Evolutionary conservation across 2,797 vertebrate genomes (phyloP), one percentile per base, ranked within the genome.

Genomic region (Acipenser ruthenus): DNA sequence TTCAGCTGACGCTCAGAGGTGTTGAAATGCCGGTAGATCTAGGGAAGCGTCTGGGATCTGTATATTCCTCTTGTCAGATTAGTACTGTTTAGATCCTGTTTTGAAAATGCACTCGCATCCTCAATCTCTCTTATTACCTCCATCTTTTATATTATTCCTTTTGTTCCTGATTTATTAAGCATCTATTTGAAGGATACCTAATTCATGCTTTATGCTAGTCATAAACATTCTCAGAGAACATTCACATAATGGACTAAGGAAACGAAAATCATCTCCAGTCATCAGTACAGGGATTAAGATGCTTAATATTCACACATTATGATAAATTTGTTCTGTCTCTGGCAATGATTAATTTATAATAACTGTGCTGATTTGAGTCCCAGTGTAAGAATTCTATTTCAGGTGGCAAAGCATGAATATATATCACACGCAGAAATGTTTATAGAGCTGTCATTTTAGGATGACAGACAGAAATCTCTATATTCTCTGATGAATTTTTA

Each of bases 281-380:
- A 4, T 12, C 10, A 58, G 55, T 6, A 58, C 11, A 13, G 12
- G 55, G 13, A 58, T 58, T 15, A 58, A 13, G 55, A 58, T 58
- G 11, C 55, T 58, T 58, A 58, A 58, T 58, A 58, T 58, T 58
- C 55, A 58, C 55, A 15, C 55, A 58, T 58, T 58, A 58, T 58
- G 55, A 58, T 58, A 58, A 58, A 58, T 58, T 13, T 58, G 55
- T 58, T 58, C 55, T 13, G 12, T 58, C 55, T 58, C 55, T 58
- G 15, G 55, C 15, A 13, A 58, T 58, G 55, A 58, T 58, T 58
- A 58, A 58, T 58, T 58, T 58, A 13, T 58, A 58, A 58, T 58
- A 58, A 58, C 55, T n/a, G 12, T 58, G 55, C 55, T 58, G 55
- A 2, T 58, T 6, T n/a, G 55, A 58, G 55, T 11, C 10, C 6